A percentile compares a stretch with the other conserved stretches of the same genome.
phyloP scores from a whole-genome alignment of 2,113 vertebrate genomes.

The Ammospiza nelsoni region DNA sequence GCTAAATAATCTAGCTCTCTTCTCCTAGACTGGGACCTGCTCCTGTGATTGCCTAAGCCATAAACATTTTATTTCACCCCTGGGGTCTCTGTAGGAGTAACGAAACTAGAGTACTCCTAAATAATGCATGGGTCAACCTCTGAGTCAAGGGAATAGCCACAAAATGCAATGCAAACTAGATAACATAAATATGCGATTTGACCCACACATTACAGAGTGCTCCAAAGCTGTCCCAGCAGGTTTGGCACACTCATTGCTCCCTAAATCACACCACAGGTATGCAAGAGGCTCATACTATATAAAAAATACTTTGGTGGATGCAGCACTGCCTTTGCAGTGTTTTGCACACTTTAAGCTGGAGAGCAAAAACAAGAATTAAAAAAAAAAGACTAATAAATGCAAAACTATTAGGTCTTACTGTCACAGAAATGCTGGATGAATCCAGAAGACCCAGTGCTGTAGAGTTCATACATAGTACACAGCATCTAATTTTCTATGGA shows the following conservation, averaged over 20 bases:
- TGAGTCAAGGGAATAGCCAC: not conserved
- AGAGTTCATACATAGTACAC: not conserved
- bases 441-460: not conserved
- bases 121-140: not conserved
- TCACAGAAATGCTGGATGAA: not conserved
- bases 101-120: not conserved
- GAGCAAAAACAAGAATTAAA: not conserved
- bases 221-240: not conserved
- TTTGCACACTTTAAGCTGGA: not conserved
- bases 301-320: not conserved
- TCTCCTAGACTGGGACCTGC: not conserved
- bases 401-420: not conserved
- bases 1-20: not conserved
- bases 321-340: not conserved
- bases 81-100: not conserved
- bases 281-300: not conserved
- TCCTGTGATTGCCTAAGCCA: not conserved
- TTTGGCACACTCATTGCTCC: not conserved
- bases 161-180: not conserved
- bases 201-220: fast-evolving
- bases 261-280: not conserved
- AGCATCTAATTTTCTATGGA: not conserved
- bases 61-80: not conserved
- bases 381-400: too few species aligned
- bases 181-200: not conserved